Conservation (phyloP, 92 coral and sea anemone genomes). For the Paramuricea clavata region DNA sequence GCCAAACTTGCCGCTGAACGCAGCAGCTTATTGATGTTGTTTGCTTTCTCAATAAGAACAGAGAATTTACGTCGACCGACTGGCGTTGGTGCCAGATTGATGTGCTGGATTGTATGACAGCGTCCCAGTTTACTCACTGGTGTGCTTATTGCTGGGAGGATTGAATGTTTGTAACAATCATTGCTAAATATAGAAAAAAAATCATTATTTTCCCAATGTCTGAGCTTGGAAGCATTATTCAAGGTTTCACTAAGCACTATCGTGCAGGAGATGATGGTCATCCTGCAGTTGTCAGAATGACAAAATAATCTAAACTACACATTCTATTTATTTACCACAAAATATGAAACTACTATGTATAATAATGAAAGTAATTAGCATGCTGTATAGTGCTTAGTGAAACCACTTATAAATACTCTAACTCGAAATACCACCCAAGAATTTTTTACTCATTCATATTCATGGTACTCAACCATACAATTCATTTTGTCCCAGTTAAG, state of each 20-base stretch:
- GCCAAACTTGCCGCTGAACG: neutral
- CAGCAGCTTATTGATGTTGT: neutral
- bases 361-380: no score
- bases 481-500: neutral
- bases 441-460: neutral
- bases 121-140: conserved; percentile 32
- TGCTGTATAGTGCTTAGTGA: no score
- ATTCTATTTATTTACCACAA: no score
- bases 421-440: neutral
- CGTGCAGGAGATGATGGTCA: no score
- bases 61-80: conserved; percentile 32
- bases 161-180: conserved; percentile 23
- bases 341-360: no score
- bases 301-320: no score
- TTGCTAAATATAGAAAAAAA: conserved; percentile 16
- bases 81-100: conserved; percentile 40
- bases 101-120: conserved; percentile 47
- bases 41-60: conserved; percentile 35
- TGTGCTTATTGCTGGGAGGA: conserved; percentile 40
- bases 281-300: no score
- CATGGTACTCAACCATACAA: neutral
- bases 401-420: neutral
- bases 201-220: neutral
- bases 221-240: neutral
- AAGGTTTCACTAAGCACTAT: no score